Conservation (phyloP, 2,888 invertebrate genomes). For the Drosophila monieri region DNA sequence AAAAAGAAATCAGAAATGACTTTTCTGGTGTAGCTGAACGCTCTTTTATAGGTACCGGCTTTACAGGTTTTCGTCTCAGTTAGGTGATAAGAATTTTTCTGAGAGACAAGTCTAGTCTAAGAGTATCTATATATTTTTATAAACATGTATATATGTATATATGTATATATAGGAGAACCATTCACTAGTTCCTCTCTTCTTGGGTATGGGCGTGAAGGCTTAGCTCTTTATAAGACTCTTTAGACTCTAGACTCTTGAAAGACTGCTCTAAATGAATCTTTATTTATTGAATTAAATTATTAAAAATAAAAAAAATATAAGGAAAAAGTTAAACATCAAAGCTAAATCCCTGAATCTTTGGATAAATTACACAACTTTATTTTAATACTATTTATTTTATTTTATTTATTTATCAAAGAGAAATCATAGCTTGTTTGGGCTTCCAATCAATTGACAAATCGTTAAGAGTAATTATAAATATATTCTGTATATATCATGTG, state of each 20-base stretch:
- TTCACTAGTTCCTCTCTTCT: background rate
- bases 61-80: background rate
- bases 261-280: too few relatives aligned
- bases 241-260: too few relatives aligned
- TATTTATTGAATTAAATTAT: too few relatives aligned
- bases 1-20: background rate
- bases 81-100: constrained; percentile 9
- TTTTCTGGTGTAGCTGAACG: too few relatives aligned
- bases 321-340: background rate
- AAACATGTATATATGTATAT: background rate
- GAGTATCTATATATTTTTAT: background rate
- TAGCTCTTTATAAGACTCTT: background rate
- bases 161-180: too few relatives aligned
- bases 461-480: constrained; percentile 69
- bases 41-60: constrained; percentile 8
- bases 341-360: background rate
- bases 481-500: constrained; percentile 38
- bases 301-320: background rate
- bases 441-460: constrained; percentile 57
- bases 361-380: background rate
- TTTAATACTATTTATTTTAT: constrained; percentile 54
- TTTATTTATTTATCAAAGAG: constrained; percentile 55
- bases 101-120: background rate
- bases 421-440: constrained; percentile 27
- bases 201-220: background rate